A percentile compares a stretch with the other conserved stretches of the same genome.
These are phyloP conservation scores for Porites rus DNA, from an alignment of 92 coral and sea anemone species.

Conservation along the genomic window DNA sequence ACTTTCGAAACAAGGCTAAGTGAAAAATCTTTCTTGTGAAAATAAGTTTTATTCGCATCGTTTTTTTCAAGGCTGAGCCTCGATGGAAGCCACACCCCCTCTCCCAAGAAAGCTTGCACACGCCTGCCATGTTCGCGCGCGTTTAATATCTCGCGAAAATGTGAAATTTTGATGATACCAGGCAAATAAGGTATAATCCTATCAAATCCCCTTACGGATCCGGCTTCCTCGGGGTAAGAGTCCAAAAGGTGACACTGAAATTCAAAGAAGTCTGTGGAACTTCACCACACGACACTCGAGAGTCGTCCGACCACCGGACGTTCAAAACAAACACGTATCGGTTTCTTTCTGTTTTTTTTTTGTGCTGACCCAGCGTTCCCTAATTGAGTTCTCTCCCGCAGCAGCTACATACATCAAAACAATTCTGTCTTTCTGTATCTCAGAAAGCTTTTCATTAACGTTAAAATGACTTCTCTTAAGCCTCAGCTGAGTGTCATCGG, in stretches of 20 bases:
- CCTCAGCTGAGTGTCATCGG: background rate
- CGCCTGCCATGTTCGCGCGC: too few species aligned
- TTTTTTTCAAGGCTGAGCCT: too few species aligned
- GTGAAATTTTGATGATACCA: conserved; percentile 39
- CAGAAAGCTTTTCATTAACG: background rate
- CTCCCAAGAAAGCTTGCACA: too few species aligned
- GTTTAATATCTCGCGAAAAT: too few species aligned
- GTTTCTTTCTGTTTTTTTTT: conserved; percentile 64
- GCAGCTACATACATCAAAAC: conserved; percentile 27
- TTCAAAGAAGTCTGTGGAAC: conserved; percentile 88
- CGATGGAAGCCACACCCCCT: too few species aligned
- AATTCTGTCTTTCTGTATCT: background rate
- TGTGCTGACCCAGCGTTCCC: conserved; percentile 53
- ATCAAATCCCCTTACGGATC: conserved; percentile 44
- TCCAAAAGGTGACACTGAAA: conserved; percentile 82
- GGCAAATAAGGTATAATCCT: conserved; percentile 86
- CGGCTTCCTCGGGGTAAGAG: conserved; percentile 84
- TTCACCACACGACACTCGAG: conserved; percentile 76
- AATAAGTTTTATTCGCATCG: too few species aligned
- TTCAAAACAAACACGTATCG: conserved; percentile 76
- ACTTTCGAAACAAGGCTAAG: too few species aligned
- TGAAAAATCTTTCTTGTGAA: too few species aligned
- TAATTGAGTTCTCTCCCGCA: conserved; percentile 51
- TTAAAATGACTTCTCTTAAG: background rate
- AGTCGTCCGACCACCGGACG: conserved; percentile 79